Evolutionary conservation across 2,113 vertebrate species (phyloP).

Genomic region (Peromyscus polionotus): DNA sequence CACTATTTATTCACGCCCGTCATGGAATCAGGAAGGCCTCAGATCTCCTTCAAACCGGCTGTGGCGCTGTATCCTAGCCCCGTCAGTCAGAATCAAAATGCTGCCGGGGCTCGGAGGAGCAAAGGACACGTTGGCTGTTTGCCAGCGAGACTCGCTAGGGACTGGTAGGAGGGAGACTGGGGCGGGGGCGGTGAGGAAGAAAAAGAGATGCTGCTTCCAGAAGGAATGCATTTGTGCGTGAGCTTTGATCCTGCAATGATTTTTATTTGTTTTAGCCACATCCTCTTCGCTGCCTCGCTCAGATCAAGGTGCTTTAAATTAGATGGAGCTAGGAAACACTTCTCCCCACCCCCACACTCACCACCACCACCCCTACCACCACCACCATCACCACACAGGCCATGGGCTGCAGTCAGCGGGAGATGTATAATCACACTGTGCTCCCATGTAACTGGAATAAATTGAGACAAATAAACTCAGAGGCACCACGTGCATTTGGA

Average conservation of each 20-base stretch:
- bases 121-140: constrained; percentile 63
- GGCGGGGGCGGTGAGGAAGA: constrained; percentile 70
- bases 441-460: constrained; percentile 73
- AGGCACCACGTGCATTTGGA: constrained; percentile 35
- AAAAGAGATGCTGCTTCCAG: constrained; percentile 87
- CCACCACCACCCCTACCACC: too few species aligned
- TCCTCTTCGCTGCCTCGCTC: constrained; percentile 90
- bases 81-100: constrained; percentile 85
- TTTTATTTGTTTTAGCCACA: constrained; percentile 94
- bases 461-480: constrained; percentile 71
- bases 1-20: constrained; percentile 37
- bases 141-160: constrained; percentile 36
- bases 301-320: constrained; percentile 95
- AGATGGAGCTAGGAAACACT: constrained; percentile 80
- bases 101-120: constrained; percentile 84
- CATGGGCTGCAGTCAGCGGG: constrained; percentile 22
- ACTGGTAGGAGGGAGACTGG: neutral
- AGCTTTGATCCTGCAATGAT: constrained; percentile 94
- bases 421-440: constrained; percentile 58
- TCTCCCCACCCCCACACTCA: neutral
- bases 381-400: constrained; percentile 33
- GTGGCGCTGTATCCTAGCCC: neutral
- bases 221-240: constrained; percentile 93
- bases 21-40: constrained; percentile 40
- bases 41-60: constrained; percentile 66